Evolutionary conservation across 2,113 vertebrate genomes (phyloP).

Genomic region (Aegotheles bennettii): DNA sequence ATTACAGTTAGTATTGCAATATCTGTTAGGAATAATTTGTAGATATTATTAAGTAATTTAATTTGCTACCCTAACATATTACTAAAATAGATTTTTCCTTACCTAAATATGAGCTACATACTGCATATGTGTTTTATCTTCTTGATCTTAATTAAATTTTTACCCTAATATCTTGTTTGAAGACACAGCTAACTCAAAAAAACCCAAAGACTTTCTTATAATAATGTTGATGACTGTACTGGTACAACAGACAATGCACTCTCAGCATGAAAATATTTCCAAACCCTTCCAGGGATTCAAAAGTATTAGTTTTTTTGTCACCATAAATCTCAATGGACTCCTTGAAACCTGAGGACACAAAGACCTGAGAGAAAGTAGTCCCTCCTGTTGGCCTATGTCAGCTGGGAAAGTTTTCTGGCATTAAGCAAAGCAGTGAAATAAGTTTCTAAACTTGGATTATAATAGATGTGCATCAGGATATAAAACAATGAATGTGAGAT

Average conservation of each 20-base stretch:
- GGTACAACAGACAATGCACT: too few relatives aligned
- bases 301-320: neutral
- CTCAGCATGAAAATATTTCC: too few relatives aligned
- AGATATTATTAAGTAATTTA: neutral
- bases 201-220: neutral
- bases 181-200: neutral
- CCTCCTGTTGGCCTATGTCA: neutral
- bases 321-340: neutral
- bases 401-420: neutral
- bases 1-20: neutral
- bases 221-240: too few relatives aligned
- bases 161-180: neutral
- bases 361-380: neutral
- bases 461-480: neutral
- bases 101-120: neutral
- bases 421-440: neutral
- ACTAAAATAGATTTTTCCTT: neutral
- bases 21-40: neutral
- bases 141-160: neutral
- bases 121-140: neutral
- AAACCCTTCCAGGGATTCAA: neutral
- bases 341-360: neutral
- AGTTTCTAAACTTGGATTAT: neutral
- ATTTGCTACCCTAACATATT: neutral
- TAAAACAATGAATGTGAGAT: neutral